Evolutionary conservation across 2,888 invertebrate species (phyloP).

Genomic region (Hanleya hanleyi): DNA sequence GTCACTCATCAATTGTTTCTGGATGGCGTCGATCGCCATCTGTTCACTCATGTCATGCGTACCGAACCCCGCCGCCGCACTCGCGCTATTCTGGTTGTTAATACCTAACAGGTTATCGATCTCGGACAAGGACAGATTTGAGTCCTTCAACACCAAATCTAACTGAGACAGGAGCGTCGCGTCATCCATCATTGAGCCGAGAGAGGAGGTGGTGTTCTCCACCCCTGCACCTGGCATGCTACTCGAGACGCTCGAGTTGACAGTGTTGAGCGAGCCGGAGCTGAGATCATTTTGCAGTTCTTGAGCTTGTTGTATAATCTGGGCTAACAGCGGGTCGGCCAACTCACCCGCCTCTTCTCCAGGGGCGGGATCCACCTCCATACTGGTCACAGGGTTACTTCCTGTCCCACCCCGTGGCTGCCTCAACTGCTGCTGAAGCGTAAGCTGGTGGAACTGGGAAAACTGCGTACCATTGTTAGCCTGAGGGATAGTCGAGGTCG

Average conservation of each 20-base stretch:
- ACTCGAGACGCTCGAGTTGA: not conserved
- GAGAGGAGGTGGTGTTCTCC: not conserved
- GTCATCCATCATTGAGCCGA: constrained; percentile 45
- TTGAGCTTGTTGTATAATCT: constrained; percentile 89
- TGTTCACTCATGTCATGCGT: constrained; percentile 77
- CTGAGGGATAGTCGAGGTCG: not conserved
- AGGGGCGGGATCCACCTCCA: constrained; percentile 45
- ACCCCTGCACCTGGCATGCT: not conserved
- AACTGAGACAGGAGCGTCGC: constrained; percentile 52
- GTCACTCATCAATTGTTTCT: constrained; percentile 88
- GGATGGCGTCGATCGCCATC: constrained; percentile 91
- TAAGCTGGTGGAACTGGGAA: constrained; percentile 47
- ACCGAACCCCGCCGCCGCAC: constrained; percentile 2
- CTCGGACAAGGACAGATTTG: constrained; percentile 45
- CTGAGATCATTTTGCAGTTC: constrained; percentile 77
- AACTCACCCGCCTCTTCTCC: too few relatives aligned
- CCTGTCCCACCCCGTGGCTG: not conserved
- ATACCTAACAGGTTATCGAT: constrained; percentile 51
- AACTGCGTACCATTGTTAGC: constrained; percentile 8
- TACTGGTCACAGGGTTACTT: constrained; percentile 5
- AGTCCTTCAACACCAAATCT: constrained; percentile 57
- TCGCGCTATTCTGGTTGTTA: constrained; percentile 16
- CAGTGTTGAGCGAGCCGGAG: constrained; percentile 28
- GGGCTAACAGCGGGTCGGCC: constrained; percentile 80
- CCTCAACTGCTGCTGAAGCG: constrained; percentile 8